Evolutionary conservation across 2,797 vertebrate genomes (phyloP), one percentile per base, ranked within the genome.

Genomic region (Clangula hyemalis): DNA sequence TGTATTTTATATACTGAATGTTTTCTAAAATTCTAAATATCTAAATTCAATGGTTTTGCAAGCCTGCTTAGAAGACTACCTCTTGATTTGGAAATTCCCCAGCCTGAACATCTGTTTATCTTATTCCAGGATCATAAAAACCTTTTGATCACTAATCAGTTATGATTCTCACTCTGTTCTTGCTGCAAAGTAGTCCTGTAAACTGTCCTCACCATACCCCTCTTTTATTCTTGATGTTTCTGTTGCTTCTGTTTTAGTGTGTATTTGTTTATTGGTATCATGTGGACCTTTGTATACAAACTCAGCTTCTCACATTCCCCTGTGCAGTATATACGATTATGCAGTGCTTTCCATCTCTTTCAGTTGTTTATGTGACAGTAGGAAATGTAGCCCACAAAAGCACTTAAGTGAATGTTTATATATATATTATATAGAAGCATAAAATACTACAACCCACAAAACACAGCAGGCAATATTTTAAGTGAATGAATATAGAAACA

Each of bases 171-270:
- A 34, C 6, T 80, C 21, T 65, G 2, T 47, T 82, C 6, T 16
- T 8, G 5, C 32, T 70, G 27, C 41, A 32, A 0, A 54, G 3
- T 34, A 45, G 47, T 53, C 0, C 0, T 30, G 13, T 77, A 51
- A 68, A 58, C 41, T 39, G 17, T 45, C 25, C 25, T 68, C 0
- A 2, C n/a, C 27, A 14, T 18, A 41, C 5, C 32, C 8, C 4
- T 77, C 65, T 13, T 45, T 83, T 66, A 25, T 58, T 83, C 4
- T 1, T 68, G 32, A 49, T 27, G 24, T 70, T 51, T 51, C 49
- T 51, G 24, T 51, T 25, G 49, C 49, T 77, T 73, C 45, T 78
- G 6, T 11, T 88, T 57, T 61, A 17, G 4, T 16, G 1, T 61
- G 8, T 69, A 2, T 54, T 93, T 81, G 11, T 70, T 74, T 83